Evolutionary conservation across 1,140 invertebrate genomes (phyloP).

Genomic region (Pinna nobilis): DNA sequence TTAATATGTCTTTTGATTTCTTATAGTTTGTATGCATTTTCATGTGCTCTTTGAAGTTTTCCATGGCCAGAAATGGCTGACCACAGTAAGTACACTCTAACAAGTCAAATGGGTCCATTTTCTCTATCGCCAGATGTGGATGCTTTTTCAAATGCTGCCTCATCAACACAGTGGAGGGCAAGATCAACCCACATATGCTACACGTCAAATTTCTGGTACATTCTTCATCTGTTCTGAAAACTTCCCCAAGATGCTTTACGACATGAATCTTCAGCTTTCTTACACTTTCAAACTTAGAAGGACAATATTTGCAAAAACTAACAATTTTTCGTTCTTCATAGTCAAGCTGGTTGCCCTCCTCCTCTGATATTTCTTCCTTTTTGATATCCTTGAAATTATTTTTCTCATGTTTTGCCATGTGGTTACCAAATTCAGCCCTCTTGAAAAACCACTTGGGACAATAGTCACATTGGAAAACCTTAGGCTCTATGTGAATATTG

Average conservation of each 20-base stretch:
- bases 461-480: neutral
- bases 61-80: constrained; percentile 20
- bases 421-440: neutral
- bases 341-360: neutral
- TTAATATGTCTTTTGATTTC: neutral
- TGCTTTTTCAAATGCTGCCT: neutral
- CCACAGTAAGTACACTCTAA: constrained; percentile 33
- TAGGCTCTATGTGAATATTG: constrained; percentile 1
- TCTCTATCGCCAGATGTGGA: neutral
- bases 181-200: neutral
- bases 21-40: constrained; percentile 4
- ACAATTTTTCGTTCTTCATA: neutral
- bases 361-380: neutral
- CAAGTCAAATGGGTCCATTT: neutral
- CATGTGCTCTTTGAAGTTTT: constrained; percentile 4
- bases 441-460: constrained; percentile 11
- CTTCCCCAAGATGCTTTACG: constrained; percentile 27
- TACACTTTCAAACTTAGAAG: constrained; percentile 18
- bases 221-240: neutral
- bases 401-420: neutral
- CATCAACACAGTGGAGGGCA: neutral
- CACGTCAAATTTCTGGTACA: neutral
- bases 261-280: constrained; percentile 23
- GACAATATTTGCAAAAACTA: constrained; percentile 38
- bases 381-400: neutral